Percentiles rank a stretch among this genome's conserved stretches.
These are phyloP conservation scores for Clunio marinus DNA, from an alignment of 2,888 invertebrate genomes.

Conservation along the genomic window DNA sequence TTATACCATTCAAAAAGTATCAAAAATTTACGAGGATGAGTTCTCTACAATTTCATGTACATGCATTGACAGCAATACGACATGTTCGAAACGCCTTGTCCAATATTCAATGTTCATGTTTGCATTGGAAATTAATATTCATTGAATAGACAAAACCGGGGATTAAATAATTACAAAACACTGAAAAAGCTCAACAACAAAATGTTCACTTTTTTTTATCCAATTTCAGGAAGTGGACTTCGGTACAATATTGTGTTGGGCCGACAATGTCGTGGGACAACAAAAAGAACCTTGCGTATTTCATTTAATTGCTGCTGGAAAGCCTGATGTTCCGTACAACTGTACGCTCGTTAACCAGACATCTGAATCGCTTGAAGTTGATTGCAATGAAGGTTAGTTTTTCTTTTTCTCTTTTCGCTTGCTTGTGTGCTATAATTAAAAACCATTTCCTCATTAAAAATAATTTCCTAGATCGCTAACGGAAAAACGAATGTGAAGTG, in stretches of 20 bases:
- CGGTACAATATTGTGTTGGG: constrained; percentile 73
- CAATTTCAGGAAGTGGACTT: constrained; percentile 63
- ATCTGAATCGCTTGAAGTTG: constrained; percentile 68
- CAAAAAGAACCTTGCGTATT: constrained; percentile 71
- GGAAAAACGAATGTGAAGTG: neutral
- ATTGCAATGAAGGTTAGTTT: constrained; percentile 59
- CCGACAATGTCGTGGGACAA: constrained; percentile 65
- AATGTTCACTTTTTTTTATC: constrained; percentile 25
- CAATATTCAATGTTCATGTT: neutral
- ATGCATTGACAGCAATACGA: too few relatives aligned
- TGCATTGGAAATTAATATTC: neutral
- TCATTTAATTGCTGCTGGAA: constrained; percentile 72
- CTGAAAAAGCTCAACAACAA: neutral
- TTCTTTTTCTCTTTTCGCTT: too few relatives aligned
- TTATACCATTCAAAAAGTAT: neutral
- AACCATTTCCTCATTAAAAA: constrained; percentile 36
- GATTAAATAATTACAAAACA: constrained; percentile 14
- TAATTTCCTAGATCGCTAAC: neutral
- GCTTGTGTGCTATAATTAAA: constrained; percentile 13
- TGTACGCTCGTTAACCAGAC: constrained; percentile 74
- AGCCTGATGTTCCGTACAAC: constrained; percentile 73
- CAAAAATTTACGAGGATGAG: neutral
- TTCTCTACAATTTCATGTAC: neutral
- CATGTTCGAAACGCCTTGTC: too few relatives aligned
- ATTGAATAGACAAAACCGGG: neutral